phyloP scores from a whole-genome alignment of 2,888 invertebrate genomes.

The Lithophane socia region DNA sequence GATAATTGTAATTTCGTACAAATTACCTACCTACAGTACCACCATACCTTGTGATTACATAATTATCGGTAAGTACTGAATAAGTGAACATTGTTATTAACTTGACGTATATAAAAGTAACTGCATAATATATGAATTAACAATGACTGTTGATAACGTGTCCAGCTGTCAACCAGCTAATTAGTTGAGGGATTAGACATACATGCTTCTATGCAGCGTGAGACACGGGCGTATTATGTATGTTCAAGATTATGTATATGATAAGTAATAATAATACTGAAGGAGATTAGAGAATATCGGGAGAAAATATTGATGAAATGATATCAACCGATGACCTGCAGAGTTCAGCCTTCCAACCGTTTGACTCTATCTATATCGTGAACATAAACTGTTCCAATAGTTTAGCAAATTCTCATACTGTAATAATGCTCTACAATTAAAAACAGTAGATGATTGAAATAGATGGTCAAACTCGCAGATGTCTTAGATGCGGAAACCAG shows the following conservation, averaged over 20 bases:
- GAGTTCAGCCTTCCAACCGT: background rate
- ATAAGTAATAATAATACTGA: background rate
- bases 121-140: conserved; percentile 1
- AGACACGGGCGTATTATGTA: background rate
- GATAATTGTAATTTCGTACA: background rate
- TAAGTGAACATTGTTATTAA: background rate
- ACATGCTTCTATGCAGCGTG: background rate
- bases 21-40: background rate
- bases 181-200: background rate
- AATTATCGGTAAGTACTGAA: background rate
- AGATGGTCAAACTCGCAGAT: too few relatives aligned
- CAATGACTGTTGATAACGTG: background rate
- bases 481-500: too few relatives aligned
- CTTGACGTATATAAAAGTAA: background rate
- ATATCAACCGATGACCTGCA: background rate
- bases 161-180: background rate
- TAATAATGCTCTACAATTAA: too few relatives aligned
- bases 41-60: conserved; percentile 1
- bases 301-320: background rate
- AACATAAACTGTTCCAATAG: background rate
- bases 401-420: background rate
- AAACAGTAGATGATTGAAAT: background rate
- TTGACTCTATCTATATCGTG: background rate
- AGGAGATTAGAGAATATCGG: background rate
- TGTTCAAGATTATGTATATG: background rate